These are phyloP conservation scores for Pseudolaguvia tuberculata DNA, from an alignment of 2,113 vertebrate genomes.

Conservation along the genomic window DNA sequence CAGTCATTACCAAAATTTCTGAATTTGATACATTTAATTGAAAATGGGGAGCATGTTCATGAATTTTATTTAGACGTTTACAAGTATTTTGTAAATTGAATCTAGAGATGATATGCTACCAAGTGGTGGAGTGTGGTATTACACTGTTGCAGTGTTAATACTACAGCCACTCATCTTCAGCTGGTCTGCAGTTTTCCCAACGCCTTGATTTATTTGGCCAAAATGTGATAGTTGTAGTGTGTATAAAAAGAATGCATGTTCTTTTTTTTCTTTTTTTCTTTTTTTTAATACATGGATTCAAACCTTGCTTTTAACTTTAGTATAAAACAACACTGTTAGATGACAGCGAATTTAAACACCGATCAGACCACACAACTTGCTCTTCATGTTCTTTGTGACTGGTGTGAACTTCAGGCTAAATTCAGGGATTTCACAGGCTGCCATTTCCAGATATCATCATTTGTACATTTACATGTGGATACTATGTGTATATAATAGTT, in stretches of 20 bases:
- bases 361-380: not conserved
- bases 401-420: conserved; percentile 16
- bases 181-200: conserved; percentile 36
- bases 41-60: conserved; percentile 27
- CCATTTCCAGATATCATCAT: conserved; percentile 18
- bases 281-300: too few species aligned
- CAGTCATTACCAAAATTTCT: conserved; percentile 10
- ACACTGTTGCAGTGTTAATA: conserved; percentile 13
- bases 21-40: conserved; percentile 23
- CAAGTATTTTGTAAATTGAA: not conserved
- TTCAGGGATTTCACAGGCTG: conserved; percentile 10
- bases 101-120: not conserved
- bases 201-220: conserved; percentile 17
- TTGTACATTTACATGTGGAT: conserved; percentile 50
- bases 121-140: conserved; percentile 1
- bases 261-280: conserved; percentile 14
- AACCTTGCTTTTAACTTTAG: conserved; percentile 11
- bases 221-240: conserved; percentile 1
- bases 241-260: conserved; percentile 13
- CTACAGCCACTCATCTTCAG: conserved; percentile 21
- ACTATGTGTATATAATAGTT: conserved; percentile 55
- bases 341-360: conserved; percentile 11
- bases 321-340: too few species aligned
- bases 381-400: not conserved
- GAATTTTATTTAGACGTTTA: conserved; percentile 5